Conservation (phyloP, 2,113 vertebrate species). For the Triplophysa siluroides region DNA sequence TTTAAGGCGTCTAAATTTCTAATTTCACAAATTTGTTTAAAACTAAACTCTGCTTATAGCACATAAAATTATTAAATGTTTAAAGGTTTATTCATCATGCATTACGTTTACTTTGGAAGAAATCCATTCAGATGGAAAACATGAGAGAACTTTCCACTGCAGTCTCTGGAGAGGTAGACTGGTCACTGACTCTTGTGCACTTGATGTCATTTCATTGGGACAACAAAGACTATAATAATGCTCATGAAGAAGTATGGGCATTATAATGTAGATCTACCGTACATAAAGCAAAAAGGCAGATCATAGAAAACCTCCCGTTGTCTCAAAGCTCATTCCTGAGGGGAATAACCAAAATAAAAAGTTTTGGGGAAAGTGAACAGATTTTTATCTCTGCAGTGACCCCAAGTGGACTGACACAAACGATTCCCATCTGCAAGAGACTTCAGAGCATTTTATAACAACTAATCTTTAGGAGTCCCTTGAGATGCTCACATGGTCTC, state of each 20-base stretch:
- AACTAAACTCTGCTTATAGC: not conserved
- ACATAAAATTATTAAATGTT: not conserved
- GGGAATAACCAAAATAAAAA: not conserved
- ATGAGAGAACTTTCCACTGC: constrained; percentile 22
- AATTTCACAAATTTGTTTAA: not conserved
- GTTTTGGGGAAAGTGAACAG: not conserved
- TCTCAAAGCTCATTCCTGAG: not conserved
- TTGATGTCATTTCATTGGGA: constrained; percentile 21
- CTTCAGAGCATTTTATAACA: not conserved
- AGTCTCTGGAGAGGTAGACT: not conserved
- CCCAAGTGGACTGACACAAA: constrained; percentile 35
- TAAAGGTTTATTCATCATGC: not conserved
- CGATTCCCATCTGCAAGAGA: not conserved
- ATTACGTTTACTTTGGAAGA: constrained; percentile 1
- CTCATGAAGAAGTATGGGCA: not conserved
- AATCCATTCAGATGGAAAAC: not conserved
- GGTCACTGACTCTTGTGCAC: constrained; percentile 2
- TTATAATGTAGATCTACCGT: not conserved
- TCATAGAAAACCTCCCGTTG: not conserved
- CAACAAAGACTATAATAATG: not conserved
- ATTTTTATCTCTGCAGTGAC: constrained; percentile 49
- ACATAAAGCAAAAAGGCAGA: not conserved
- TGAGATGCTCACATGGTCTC: not conserved
- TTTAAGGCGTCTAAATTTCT: not conserved
- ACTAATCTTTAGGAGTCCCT: not conserved